A percentile compares a stretch with the other conserved stretches of the same genome.
Evolutionary conservation across 2,797 vertebrate species (phyloP).

Genomic region (Acestrorhynchus altus): DNA sequence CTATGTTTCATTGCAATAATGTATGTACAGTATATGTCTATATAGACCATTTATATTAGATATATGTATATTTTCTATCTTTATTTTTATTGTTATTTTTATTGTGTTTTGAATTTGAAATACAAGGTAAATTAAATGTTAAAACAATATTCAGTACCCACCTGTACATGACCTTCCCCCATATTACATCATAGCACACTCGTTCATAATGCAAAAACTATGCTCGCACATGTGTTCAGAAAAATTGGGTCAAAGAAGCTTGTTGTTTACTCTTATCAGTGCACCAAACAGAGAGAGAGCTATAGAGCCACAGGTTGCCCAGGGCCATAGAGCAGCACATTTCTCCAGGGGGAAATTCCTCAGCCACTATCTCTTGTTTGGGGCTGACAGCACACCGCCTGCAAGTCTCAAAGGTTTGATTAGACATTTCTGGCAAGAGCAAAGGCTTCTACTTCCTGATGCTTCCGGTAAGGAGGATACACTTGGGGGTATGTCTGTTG

Average conservation of each 20-base stretch:
- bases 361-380: background rate
- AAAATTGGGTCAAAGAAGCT: background rate
- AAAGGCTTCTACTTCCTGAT: background rate
- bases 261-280: constrained; percentile 1
- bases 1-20: too few species aligned
- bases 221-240: background rate
- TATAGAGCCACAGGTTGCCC: constrained; percentile 7
- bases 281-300: background rate
- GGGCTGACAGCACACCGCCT: background rate
- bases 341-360: constrained; percentile 11
- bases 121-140: background rate
- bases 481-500: background rate
- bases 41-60: too few species aligned
- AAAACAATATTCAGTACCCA: background rate
- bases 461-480: background rate
- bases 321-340: background rate
- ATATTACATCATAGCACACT: background rate
- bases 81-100: too few species aligned
- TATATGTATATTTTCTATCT: too few species aligned
- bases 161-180: background rate
- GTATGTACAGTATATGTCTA: too few species aligned
- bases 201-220: background rate
- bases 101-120: too few species aligned
- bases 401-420: background rate
- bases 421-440: background rate